Percentiles rank a stretch among this genome's conserved stretches.
Conservation (phyloP, 2,113 vertebrate genomes). For the Poecile atricapillus region DNA sequence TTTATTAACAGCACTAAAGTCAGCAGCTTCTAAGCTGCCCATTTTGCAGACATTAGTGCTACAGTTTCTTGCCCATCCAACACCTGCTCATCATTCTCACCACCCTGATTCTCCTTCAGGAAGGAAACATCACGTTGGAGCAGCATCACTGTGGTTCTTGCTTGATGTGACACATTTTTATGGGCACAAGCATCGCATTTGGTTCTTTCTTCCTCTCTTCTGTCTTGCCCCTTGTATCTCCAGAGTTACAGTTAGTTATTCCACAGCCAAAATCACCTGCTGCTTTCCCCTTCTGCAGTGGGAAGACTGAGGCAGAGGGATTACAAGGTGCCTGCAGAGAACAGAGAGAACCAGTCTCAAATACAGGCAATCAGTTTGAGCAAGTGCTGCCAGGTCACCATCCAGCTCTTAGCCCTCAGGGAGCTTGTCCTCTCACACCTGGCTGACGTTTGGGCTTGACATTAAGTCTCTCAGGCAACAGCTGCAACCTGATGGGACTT, state of each 20-base stretch:
- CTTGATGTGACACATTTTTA: background rate
- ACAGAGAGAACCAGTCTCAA: background rate
- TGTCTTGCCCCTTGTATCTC: background rate
- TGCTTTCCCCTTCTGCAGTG: background rate
- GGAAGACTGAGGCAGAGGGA: background rate
- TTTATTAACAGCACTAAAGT: background rate
- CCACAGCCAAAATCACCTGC: background rate
- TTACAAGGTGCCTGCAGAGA: background rate
- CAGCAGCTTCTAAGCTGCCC: background rate
- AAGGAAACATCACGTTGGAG: background rate
- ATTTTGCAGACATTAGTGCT: background rate
- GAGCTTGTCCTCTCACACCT: background rate
- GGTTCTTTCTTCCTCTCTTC: background rate
- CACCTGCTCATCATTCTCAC: background rate
- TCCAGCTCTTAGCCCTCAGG: background rate
- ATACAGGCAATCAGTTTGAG: background rate
- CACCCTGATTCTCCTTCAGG: background rate
- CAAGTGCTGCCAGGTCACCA: accelerated
- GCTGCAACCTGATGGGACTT: background rate
- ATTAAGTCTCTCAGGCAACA: background rate
- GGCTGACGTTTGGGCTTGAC: background rate
- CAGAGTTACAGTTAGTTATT: background rate
- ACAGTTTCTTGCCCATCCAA: background rate
- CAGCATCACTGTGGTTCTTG: background rate
- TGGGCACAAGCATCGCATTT: accelerated